Conservation (phyloP, 2,113 vertebrate species). For the Perca fluviatilis region DNA sequence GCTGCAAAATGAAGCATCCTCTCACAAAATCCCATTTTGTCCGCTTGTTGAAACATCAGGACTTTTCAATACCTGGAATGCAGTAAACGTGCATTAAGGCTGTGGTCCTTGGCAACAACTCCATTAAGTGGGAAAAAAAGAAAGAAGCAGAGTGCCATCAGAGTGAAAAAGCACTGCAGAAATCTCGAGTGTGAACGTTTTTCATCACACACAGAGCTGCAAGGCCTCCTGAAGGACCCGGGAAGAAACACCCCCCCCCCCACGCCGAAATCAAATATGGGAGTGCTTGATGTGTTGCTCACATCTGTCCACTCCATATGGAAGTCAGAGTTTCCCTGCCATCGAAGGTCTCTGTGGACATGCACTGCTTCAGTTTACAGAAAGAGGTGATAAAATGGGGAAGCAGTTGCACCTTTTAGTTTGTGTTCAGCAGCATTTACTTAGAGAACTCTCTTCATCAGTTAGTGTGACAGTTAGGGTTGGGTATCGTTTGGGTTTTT, state of each 20-base stretch:
- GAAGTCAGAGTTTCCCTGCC: constrained; percentile 42
- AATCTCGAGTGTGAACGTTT: constrained; percentile 18
- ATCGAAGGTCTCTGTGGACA: constrained; percentile 38
- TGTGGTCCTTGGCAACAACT: constrained; percentile 2
- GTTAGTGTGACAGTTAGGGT: background rate
- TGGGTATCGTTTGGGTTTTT: too few species aligned
- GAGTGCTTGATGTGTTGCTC: constrained; percentile 53
- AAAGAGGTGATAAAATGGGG: background rate
- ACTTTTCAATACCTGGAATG: constrained; percentile 31
- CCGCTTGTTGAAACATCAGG: background rate
- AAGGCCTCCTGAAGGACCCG: constrained; percentile 20
- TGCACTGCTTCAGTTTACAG: background rate
- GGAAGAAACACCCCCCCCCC: constrained; percentile 5
- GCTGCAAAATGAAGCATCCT: constrained; percentile 22
- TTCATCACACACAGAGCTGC: background rate
- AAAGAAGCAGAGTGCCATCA: background rate
- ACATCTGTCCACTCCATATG: constrained; percentile 74
- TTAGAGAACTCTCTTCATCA: background rate
- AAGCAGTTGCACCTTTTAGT: background rate
- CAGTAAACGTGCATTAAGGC: background rate
- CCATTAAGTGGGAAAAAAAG: background rate
- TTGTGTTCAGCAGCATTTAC: background rate
- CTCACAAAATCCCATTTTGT: constrained; percentile 5
- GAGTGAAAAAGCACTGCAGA: constrained; percentile 9
- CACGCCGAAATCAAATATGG: constrained; percentile 46